Percentiles rank a stretch among this genome's conserved stretches.
These are phyloP conservation scores for Notolabrus celidotus DNA, from an alignment of 2,797 vertebrate species.

Conservation along the genomic window DNA sequence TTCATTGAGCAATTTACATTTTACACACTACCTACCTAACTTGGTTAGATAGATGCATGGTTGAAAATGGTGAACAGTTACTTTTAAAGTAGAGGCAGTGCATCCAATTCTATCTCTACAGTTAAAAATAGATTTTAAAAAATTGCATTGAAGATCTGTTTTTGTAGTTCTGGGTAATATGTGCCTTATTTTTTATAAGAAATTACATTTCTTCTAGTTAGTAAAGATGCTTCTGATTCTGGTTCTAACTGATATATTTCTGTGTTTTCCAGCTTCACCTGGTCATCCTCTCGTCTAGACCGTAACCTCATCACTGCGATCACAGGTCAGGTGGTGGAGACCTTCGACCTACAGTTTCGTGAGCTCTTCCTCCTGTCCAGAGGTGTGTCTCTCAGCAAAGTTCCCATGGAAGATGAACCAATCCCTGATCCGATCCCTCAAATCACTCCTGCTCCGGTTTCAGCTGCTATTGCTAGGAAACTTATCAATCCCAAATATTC, in stretches of 20 bases:
- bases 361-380: conserved; percentile 92
- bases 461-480: conserved; percentile 89
- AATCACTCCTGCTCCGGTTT: conserved; percentile 76
- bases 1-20: too few relatives aligned
- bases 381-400: conserved; percentile 89
- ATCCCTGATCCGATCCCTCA: conserved; percentile 86
- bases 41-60: too few relatives aligned
- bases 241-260: conserved; percentile 4
- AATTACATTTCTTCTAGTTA: too few relatives aligned
- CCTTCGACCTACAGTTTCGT: conserved; percentile 94
- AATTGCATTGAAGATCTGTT: too few relatives aligned
- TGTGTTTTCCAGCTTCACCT: conserved; percentile 91
- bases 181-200: too few relatives aligned
- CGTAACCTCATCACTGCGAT: conserved; percentile 94
- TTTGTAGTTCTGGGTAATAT: too few relatives aligned
- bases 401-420: conserved; percentile 89
- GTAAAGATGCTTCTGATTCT: too few relatives aligned
- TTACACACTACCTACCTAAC: too few relatives aligned
- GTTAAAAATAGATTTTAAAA: too few relatives aligned
- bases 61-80: too few relatives aligned
- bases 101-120: too few relatives aligned
- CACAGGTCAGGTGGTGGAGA: conserved; percentile 94
- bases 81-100: too few relatives aligned
- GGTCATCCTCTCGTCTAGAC: conserved; percentile 94
- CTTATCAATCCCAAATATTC: conserved; percentile 97